Conservation (phyloP, 1,140 invertebrate genomes). For the Zaprionus kolodkinae region DNA sequence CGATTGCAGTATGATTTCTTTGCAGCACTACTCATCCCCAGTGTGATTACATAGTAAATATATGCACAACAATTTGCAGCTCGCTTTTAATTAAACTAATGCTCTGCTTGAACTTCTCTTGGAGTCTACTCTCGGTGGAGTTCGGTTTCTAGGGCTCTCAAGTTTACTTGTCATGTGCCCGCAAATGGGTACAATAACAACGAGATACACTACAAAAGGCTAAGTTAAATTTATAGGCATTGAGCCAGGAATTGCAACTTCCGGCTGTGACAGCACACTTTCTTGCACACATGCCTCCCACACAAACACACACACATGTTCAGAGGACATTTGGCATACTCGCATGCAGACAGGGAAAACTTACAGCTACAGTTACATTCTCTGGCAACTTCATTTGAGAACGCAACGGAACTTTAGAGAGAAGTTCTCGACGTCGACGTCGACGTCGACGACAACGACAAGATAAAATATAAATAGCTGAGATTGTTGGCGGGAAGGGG, state of each 20-base stretch:
- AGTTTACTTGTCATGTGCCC: not conserved
- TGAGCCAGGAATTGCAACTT: conserved; percentile 77
- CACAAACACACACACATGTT: conserved; percentile 1
- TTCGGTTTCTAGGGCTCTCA: not conserved
- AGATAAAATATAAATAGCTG: conserved; percentile 81
- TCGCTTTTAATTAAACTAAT: conserved; percentile 14
- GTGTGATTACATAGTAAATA: too few relatives aligned
- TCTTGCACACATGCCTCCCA: conserved; percentile 8
- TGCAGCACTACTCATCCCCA: too few relatives aligned
- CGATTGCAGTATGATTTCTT: too few relatives aligned
- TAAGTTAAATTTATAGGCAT: conserved; percentile 80
- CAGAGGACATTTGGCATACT: conserved; percentile 17
- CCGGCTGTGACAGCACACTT: conserved; percentile 50
- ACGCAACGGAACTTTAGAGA: conserved; percentile 71
- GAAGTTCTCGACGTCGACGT: conserved; percentile 51
- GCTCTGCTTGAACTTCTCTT: not conserved
- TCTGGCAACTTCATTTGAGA: conserved; percentile 69
- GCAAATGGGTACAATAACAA: conserved; percentile 52
- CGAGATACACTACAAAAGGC: conserved; percentile 60
- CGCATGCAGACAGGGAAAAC: conserved; percentile 36
- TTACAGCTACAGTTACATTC: conserved; percentile 48
- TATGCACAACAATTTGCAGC: not conserved
- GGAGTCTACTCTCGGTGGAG: not conserved
- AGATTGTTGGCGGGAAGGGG: conserved; percentile 47
- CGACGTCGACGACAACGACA: conserved; percentile 53